A percentile compares a stretch with the other conserved stretches of the same genome.
Conservation (phyloP, 1,140 invertebrate genomes). For the Trypoxylus dichotomus region DNA sequence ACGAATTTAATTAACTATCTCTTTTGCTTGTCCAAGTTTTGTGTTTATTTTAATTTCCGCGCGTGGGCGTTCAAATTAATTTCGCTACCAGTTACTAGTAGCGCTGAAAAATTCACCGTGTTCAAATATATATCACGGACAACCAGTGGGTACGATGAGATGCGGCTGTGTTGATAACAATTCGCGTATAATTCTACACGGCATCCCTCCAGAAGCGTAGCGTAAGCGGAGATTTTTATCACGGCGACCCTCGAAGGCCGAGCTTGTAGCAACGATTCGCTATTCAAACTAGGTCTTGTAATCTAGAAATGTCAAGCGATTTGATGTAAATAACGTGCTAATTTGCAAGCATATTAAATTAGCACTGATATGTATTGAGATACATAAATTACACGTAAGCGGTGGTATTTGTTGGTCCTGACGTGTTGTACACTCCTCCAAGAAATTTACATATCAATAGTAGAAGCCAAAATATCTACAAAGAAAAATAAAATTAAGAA, state of each 20-base stretch:
- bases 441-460: too few species aligned
- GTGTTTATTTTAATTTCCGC: too few species aligned
- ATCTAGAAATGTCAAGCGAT: background rate
- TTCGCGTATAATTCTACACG: background rate
- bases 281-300: background rate
- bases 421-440: too few species aligned
- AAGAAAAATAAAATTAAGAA: too few species aligned
- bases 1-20: too few species aligned
- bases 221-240: background rate
- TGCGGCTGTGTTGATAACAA: background rate
- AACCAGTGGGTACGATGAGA: background rate
- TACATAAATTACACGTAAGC: too few species aligned
- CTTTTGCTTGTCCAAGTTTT: too few species aligned
- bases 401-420: too few species aligned
- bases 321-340: background rate
- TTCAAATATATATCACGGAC: background rate
- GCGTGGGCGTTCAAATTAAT: too few species aligned
- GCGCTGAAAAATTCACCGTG: too few species aligned
- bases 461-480: too few species aligned
- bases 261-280: background rate
- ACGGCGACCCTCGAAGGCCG: background rate
- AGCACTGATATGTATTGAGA: background rate
- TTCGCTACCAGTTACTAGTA: too few species aligned
- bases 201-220: background rate
- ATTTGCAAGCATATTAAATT: background rate